Evolutionary conservation across 2,888 invertebrate species (phyloP), one percentile per base, ranked within the genome.

Genomic region (Diadromus collaris): DNA sequence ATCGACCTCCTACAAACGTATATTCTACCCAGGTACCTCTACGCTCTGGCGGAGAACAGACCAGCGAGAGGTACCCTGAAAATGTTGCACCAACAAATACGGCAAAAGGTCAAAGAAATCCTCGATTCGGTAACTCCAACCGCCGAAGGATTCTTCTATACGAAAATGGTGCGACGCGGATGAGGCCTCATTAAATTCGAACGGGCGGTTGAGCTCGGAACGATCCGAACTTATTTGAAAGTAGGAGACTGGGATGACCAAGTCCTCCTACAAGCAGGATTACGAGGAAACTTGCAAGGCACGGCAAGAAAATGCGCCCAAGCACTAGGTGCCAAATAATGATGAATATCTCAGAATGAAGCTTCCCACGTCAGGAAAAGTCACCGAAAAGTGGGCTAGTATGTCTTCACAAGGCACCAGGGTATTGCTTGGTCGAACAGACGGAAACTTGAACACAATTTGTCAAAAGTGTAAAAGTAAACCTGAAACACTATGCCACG

Each of bases 401-500:
- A 32, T 54, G 0, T 5, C n/a, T 2, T 32, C 63, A 13, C 76
- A 76, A 16, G 81, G 73, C 0, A 81, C 69, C 6, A 63, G 75
- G n/a, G 72, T 58, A 0, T 77, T 65, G 0, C 32, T 81, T 0
- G 63, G 58, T 6, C 48, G 79, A 24, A 27, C 73, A 0, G 10
- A 70, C 7, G 54, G 27, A 13, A 13, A 6, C 0, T 10, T 27
- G 0, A 38, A 65, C 0, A 48, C 32, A 0, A 32, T 1, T 0
- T 89, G 89, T 77, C 67, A 88, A 9, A 83, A 82, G 61, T 90
- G 88, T 67, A 32, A 69, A 4, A 13, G 29, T 41, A 76, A 79
- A 72, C 69, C 73, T 4, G 89, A 90, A 83, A 90, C 88, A 32
- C 85, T 87, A 41, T 86, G 81, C 0, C 88, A 88, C 76, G 84